These are phyloP conservation scores for Festucalex cinctus DNA, from an alignment of 2,113 vertebrate genomes.

Conservation along the genomic window DNA sequence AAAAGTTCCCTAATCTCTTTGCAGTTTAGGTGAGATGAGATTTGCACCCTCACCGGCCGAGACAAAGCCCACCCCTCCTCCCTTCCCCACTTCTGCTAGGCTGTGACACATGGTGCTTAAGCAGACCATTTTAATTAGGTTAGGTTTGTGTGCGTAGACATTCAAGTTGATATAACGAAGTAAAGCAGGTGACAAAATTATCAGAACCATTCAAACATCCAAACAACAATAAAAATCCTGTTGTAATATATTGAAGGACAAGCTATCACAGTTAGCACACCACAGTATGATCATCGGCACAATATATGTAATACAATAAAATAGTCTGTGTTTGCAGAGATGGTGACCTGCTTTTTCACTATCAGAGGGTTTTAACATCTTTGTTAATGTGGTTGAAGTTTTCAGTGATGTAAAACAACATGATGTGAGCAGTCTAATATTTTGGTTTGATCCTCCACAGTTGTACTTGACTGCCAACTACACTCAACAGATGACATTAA, in stretches of 20 bases:
- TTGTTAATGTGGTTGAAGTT: too few relatives aligned
- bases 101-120: slow-evolving; percentile 72
- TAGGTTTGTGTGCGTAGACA: slow-evolving; percentile 51
- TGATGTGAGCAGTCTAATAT: too few relatives aligned
- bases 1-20: slow-evolving; percentile 95
- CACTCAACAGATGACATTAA: too few relatives aligned
- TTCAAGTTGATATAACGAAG: slow-evolving; percentile 56
- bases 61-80: slow-evolving; percentile 18
- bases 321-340: not conserved
- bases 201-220: slow-evolving; percentile 1
- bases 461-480: too few relatives aligned
- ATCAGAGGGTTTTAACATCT: too few relatives aligned
- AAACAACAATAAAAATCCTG: not conserved
- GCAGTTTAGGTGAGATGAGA: slow-evolving; percentile 83
- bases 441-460: too few relatives aligned
- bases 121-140: slow-evolving; percentile 80
- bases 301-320: too few relatives aligned
- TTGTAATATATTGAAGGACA: too few relatives aligned
- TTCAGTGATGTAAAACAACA: too few relatives aligned
- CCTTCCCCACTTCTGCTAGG: slow-evolving; percentile 52
- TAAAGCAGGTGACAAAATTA: slow-evolving; percentile 47
- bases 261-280: not conserved
- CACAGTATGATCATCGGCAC: not conserved
- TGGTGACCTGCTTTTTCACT: not conserved
- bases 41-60: slow-evolving; percentile 61